phyloP scores from a whole-genome alignment of 1,140 invertebrate genomes.

The Dinoponera quadriceps region DNA sequence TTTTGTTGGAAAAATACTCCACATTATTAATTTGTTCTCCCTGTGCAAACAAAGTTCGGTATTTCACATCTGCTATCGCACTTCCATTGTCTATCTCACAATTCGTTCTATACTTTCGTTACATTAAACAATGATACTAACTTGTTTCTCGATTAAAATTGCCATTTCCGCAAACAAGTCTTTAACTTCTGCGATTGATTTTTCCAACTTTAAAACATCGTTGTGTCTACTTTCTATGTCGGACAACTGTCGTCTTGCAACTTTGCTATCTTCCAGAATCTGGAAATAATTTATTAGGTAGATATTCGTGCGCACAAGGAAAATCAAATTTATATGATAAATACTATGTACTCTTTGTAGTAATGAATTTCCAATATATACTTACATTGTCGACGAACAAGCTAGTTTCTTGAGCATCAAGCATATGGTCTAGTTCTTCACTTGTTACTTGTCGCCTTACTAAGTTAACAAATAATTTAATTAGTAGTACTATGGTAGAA shows the following conservation, averaged over 20 bases:
- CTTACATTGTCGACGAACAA: conserved; percentile 89
- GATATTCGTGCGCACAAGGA: conserved; percentile 21
- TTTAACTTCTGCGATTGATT: conserved; percentile 91
- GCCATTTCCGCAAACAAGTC: conserved; percentile 94
- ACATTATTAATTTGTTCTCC: conserved; percentile 90
- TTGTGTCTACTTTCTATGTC: conserved; percentile 94
- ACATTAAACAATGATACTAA: conserved; percentile 72
- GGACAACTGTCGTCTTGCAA: conserved; percentile 92
- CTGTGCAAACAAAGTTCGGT: conserved; percentile 82
- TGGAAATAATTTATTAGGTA: conserved; percentile 82
- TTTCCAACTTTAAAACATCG: conserved; percentile 94
- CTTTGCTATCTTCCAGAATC: conserved; percentile 92
- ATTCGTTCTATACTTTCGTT: background rate
- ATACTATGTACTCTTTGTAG: no score
- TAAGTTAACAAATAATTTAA: conserved; percentile 76
- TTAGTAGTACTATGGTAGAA: background rate
- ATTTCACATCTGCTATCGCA: conserved; percentile 15
- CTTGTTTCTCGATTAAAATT: conserved; percentile 91
- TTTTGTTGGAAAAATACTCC: conserved; percentile 90
- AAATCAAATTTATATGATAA: conserved; percentile 11
- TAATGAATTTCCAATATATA: conserved; percentile 67
- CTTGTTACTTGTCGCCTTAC: conserved; percentile 86
- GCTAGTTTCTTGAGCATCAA: conserved; percentile 86
- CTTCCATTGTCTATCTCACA: conserved; percentile 11
- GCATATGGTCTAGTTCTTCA: conserved; percentile 86